phyloP scores from a whole-genome alignment of 2,797 vertebrate genomes.

The Chrysocyon brachyurus region DNA sequence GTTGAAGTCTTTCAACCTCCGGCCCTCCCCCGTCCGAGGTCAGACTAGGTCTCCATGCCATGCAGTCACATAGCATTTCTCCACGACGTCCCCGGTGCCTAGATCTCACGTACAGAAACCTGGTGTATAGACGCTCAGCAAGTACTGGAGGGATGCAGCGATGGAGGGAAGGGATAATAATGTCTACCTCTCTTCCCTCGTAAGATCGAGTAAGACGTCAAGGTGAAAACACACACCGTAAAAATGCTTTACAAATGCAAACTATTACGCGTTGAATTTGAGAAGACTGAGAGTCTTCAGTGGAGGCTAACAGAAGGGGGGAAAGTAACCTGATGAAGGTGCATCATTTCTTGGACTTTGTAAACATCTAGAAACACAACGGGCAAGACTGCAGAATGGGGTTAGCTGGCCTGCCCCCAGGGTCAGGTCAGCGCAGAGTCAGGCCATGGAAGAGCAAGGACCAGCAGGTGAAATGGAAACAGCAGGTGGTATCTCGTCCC shows the following conservation, averaged over 20 bases:
- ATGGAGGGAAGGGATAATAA: neutral
- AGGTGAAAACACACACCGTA: neutral
- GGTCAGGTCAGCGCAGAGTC: neutral
- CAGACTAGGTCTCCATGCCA: neutral
- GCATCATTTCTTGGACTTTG: neutral
- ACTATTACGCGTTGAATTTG: neutral
- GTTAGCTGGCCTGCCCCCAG: neutral
- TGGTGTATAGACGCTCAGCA: neutral
- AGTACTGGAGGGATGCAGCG: neutral
- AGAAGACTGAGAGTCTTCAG: neutral
- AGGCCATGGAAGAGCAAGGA: neutral
- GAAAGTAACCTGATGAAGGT: neutral
- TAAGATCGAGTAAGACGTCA: neutral
- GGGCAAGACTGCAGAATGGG: neutral
- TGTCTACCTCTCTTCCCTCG: neutral
- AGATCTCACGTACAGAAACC: neutral
- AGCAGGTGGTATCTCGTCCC: neutral
- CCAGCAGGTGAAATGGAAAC: neutral
- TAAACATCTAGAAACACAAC: neutral
- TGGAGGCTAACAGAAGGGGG: neutral
- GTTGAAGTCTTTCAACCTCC: conserved; percentile 25
- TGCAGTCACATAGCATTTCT: neutral
- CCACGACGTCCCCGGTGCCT: neutral
- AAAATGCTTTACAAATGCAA: conserved; percentile 29
- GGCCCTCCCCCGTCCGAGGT: neutral